Base-by-base conservation (phyloP, 2,888 invertebrate species). In the Thera obeliscata region DNA sequence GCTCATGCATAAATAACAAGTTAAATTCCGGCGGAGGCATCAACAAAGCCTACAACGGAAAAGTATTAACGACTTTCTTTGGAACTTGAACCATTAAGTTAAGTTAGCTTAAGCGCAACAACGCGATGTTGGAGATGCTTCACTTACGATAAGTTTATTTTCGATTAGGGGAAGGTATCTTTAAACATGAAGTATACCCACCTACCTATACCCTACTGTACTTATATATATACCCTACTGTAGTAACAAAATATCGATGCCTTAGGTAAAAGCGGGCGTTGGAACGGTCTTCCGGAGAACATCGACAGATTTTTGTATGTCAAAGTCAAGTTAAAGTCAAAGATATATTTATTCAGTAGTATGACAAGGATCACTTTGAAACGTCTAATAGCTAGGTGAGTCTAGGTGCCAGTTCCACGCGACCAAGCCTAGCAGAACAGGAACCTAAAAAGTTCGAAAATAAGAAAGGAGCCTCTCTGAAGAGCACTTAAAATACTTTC, bases 1-100 rank as follows among this genome's bases (percentile, higher is more conserved):
- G 62, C 73, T 73, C 73, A 75, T 73, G 73, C 73, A 74, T 72
- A 72, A 74, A 71, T 73, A 73, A 71, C 48, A 68, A 69, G 71
- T 65, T 54, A 54, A 69, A 67, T 70, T 70, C 60, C 55, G 63
- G 48, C 54, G 63, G 64, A 69, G 61, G 72, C 71, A 70, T 63
- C 73, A 69, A 67, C 71, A 72, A 72, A 72, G 76, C 66, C 72
- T 72, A 65, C 69, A 33, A 69, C 58, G 69, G 67, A 54, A 73
- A 72, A 71, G 73, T 74, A 68, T 64, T 73, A 74, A 76, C 77
- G 77, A 78, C 72, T 75, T 76, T 76, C 78, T 72, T 76, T 69
- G 72, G 73, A 81, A 83, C 78, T 83, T 78, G 69, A 67, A 68
- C 76, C 75, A 76, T 81, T 81, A 80, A 80, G 74, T 76, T 73